phyloP scores from a whole-genome alignment of 2,113 vertebrate genomes.

The Anser cygnoides region DNA sequence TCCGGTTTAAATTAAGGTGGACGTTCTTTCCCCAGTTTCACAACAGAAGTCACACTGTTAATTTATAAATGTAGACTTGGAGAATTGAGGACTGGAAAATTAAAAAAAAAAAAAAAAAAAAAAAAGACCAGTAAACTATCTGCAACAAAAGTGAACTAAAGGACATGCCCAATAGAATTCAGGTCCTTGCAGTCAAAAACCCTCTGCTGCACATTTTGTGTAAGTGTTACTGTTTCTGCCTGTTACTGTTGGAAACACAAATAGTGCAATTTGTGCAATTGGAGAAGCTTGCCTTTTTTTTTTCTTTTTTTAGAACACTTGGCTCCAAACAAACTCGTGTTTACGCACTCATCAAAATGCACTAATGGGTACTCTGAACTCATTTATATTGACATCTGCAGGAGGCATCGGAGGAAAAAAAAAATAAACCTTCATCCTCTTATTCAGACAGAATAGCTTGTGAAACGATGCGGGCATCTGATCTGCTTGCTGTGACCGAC shows the following conservation, averaged over 20 bases:
- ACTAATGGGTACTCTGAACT: conserved; percentile 89
- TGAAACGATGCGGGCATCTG: conserved; percentile 81
- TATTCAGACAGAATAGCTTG: conserved; percentile 78
- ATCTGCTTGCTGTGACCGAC: conserved; percentile 87
- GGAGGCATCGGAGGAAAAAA: conserved; percentile 83
- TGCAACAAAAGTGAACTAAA: conserved; percentile 78
- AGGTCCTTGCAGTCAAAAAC: conserved; percentile 77
- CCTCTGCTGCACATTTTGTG: conserved; percentile 91
- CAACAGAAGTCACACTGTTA: conserved; percentile 87
- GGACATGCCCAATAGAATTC: conserved; percentile 75
- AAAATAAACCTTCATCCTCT: conserved; percentile 70
- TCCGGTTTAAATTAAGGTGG: conserved; percentile 88
- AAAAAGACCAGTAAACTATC: conserved; percentile 73
- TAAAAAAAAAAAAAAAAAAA: neutral
- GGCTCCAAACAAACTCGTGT: conserved; percentile 81
- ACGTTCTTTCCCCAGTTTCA: conserved; percentile 85
- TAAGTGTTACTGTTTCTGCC: conserved; percentile 85
- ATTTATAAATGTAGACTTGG: conserved; percentile 88
- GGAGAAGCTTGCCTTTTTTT: conserved; percentile 85
- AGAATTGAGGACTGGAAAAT: conserved; percentile 77
- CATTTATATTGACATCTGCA: conserved; percentile 82
- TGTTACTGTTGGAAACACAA: conserved; percentile 85
- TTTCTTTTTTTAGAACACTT: conserved; percentile 80
- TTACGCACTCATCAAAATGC: conserved; percentile 89
- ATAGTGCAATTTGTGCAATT: conserved; percentile 87